Evolutionary conservation across 2,888 invertebrate genomes (phyloP).

Genomic region (Stenichneumon culpator): DNA sequence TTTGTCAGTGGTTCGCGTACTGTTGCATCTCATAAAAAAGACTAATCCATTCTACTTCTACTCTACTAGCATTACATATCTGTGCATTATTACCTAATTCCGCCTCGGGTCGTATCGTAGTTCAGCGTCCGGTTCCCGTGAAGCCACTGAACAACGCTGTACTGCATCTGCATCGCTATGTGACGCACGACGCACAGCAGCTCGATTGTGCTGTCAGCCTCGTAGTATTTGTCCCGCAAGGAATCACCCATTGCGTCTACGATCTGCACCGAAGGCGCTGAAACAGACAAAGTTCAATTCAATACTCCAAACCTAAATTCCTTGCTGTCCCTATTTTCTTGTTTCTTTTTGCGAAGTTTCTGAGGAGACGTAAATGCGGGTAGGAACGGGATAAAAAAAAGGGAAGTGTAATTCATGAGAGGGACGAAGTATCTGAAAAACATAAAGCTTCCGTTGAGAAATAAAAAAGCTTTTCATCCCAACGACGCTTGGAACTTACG

Average conservation of each 20-base stretch:
- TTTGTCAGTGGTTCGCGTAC: no score
- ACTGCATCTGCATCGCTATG: constrained; percentile 86
- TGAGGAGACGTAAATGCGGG: background rate
- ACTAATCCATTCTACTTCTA: no score
- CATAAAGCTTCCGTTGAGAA: constrained; percentile 30
- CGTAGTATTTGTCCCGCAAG: constrained; percentile 89
- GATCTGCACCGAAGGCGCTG: constrained; percentile 90
- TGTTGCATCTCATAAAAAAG: no score
- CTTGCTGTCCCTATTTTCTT: background rate
- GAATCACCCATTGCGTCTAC: constrained; percentile 89
- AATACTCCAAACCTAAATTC: background rate
- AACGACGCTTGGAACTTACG: constrained; percentile 30
- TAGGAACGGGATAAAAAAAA: constrained; percentile 4
- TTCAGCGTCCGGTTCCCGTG: constrained; percentile 89
- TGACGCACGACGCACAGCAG: constrained; percentile 88
- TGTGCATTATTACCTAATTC: constrained; percentile 86
- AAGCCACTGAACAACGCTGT: constrained; percentile 88
- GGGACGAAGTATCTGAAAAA: constrained; percentile 13
- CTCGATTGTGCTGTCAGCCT: constrained; percentile 90
- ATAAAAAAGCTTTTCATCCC: constrained; percentile 59
- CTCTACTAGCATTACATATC: no score
- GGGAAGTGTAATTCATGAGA: constrained; percentile 23
- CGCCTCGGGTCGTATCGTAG: constrained; percentile 89
- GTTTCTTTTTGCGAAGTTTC: no score
- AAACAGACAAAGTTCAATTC: constrained; percentile 64